Evolutionary conservation across 2,113 vertebrate genomes (phyloP), one percentile per base, ranked within the genome.

Genomic region (Polyodon spathula): DNA sequence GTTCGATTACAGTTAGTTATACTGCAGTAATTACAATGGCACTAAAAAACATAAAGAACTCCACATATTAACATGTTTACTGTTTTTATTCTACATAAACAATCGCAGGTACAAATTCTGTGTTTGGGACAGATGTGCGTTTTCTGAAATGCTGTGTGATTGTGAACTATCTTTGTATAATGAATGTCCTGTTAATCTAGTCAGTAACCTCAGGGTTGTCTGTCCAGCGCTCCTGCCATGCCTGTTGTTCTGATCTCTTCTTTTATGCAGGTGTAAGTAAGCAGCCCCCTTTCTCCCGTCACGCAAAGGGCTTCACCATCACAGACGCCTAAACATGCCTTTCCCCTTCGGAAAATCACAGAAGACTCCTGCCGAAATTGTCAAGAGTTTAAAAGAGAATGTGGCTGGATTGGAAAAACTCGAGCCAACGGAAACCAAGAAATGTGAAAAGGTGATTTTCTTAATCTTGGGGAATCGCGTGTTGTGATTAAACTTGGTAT

Each of bases 311-410:
- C 5, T 4, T n/a, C n/a, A n/a, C 56, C 54, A 42, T 37, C 61
- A 6, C 52, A 38, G 39, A 56, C 68, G 38, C 48, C 59, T 66
- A 80, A 79, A 44, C 79, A 89, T 89, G 86, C 87, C 86, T 53
- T 88, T 89, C 73, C 84, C 84, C 43, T 89, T 89, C 52, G 84
- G 85, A 56, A 89, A 88, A 66, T 83, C 87, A 64, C 86, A 85
- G 79, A 89, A 89, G 78, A 87, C 78, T 71, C 87, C 87, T 10
- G 86, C 80, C 46, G 87, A 89, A 52, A 89, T 85, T 52, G 86
- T 89, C 52, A 86, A 74, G 75, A 83, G 66, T 56, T 70, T 89
- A 52, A 88, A 87, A 68, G 86, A 88, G 54, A 80, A 88, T 73
- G 71, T 89, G 59, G 82, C 85, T 6, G 67, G 74, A 59, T 67